phyloP scores from a whole-genome alignment of 2,797 vertebrate genomes.

The Premnoplex brunnescens region DNA sequence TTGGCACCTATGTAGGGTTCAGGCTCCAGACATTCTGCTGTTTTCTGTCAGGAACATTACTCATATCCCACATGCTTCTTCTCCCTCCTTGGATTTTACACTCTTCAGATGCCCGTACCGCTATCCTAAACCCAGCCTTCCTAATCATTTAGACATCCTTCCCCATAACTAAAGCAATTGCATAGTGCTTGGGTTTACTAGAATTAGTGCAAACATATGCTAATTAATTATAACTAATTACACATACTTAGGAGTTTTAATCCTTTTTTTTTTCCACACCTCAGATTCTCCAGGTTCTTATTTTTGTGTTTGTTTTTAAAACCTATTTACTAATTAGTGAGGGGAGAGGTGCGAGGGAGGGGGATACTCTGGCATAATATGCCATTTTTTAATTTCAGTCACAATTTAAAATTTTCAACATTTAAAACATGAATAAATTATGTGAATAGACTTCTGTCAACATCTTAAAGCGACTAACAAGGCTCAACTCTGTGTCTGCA shows the following conservation, averaged over 20 bases:
- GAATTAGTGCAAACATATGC: not conserved
- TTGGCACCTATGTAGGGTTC: not conserved
- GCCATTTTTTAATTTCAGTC: not conserved
- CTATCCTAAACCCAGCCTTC: not conserved
- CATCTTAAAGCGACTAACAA: not conserved
- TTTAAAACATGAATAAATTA: not conserved
- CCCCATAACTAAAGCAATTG: not conserved
- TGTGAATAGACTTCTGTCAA: not conserved
- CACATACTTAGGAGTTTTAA: not conserved
- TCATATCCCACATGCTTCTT: not conserved
- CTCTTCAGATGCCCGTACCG: not conserved
- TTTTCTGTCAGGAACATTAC: not conserved
- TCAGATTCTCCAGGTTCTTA: not conserved
- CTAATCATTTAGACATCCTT: not conserved
- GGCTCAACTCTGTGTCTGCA: not conserved
- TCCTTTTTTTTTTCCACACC: not conserved
- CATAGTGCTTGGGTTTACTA: not conserved
- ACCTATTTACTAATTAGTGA: not conserved
- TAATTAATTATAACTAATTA: slow-evolving; percentile 40
- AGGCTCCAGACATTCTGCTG: slow-evolving; percentile 4
- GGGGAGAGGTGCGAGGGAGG: not conserved
- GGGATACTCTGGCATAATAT: not conserved
- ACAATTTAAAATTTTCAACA: not conserved
- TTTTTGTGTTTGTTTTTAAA: slow-evolving; percentile 13
- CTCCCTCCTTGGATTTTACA: not conserved